Base-by-base conservation (phyloP, 92 coral and sea anemone species). In the Paramuricea clavata region DNA sequence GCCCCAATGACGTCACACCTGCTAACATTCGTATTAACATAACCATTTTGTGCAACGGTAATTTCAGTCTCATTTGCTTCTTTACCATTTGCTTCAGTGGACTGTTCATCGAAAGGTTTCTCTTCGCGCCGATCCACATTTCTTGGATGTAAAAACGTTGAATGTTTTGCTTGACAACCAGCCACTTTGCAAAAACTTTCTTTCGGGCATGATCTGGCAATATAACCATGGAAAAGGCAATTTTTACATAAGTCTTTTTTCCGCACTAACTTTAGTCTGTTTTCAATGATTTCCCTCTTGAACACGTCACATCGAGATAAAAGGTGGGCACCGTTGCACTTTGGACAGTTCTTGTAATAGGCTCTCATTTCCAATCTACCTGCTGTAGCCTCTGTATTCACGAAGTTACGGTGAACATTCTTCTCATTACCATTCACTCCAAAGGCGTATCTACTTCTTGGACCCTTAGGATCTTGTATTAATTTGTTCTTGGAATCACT, bases 141-240 rank as follows among this genome's bases (percentile, higher is more conserved):
- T 60, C 33, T 60, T 61, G 90, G 90, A 43, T 80, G 90, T 7
- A 87, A 81, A 71, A 80, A 87, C 25, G 87, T 87, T 19, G 86
- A 87, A 34, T 89, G 92, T 32, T 89, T 89, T 41, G 36, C 64
- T 23, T 27, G 70, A 56, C 92, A 84, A 15, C 81, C 86, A 33
- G 70, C n/a, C 2, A 90, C 83, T 19, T 67, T 69, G 65, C 93
- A 90, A 43, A 86, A 90, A 5, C 83, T 78, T 2, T 28, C 22
- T 70, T 62, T 90, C 17, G 79, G 43, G 44, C 90, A 90, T 25
- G 71, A 23, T 9, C 54, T 49, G 8, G 79, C 93, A n/a, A 39
- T 22, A 25, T 90, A 88, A 0, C 88, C 88, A 7, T 54, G 15
- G 7, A 26, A n/a, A 13, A 90, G 83, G n/a, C 91, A 90, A 71